Percentiles rank a stretch among this genome's conserved stretches.
Conservation (phyloP, 2,797 vertebrate species). For the Chromis chromis region DNA sequence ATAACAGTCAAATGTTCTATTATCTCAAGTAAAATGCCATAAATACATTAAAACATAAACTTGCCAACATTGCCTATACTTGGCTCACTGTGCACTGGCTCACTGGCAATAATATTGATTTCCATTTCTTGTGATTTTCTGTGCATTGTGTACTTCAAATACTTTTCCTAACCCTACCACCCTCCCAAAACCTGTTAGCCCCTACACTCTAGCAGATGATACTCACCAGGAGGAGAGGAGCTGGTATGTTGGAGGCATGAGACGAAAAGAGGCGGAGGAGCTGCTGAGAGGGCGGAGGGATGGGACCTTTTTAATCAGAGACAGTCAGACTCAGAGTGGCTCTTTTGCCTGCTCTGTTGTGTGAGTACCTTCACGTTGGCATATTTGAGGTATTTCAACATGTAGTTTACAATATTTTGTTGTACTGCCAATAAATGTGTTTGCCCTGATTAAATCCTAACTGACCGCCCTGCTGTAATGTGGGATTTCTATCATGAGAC, state of each 20-base stretch:
- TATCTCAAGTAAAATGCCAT: not conserved
- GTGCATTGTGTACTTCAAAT: not conserved
- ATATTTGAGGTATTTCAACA: not conserved
- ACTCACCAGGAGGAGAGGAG: conserved; percentile 89
- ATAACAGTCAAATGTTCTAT: not conserved
- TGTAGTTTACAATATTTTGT: not conserved
- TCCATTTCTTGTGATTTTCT: too few relatives aligned
- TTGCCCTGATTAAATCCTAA: not conserved
- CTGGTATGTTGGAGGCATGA: conserved; percentile 93
- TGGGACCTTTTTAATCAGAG: conserved; percentile 94
- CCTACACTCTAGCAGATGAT: conserved; percentile 89
- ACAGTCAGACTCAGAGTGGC: conserved; percentile 92
- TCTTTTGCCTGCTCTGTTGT: conserved; percentile 95
- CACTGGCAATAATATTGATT: too few relatives aligned
- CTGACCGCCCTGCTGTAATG: not conserved
- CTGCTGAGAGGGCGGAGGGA: conserved; percentile 89
- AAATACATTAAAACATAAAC: not conserved
- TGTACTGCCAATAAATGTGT: not conserved
- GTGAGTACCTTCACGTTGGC: conserved; percentile 82
- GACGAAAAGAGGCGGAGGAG: conserved; percentile 90
- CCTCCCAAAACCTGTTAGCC: conserved; percentile 73
- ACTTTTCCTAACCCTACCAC: not conserved
- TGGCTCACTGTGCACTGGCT: too few relatives aligned
- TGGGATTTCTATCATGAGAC: too few relatives aligned
- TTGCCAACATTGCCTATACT: too few relatives aligned